Evolutionary conservation across 2,888 invertebrate species (phyloP).

Genomic region (Schizaphis graminum): DNA sequence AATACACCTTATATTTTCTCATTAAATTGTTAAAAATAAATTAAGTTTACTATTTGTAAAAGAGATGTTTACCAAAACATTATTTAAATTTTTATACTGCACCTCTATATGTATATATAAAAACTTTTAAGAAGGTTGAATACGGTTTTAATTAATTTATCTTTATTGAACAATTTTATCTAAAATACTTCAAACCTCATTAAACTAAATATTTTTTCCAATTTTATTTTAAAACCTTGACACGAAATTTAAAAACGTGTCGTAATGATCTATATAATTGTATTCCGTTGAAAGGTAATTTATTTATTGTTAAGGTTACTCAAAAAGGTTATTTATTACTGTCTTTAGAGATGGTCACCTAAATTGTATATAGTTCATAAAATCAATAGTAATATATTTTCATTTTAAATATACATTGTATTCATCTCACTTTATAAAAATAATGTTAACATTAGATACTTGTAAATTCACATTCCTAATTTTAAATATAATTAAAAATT

Average conservation of each 20-base stretch:
- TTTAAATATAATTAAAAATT: not conserved
- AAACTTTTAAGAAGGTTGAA: not conserved
- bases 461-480: not conserved
- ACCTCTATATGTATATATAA: not conserved
- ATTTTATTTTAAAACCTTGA: not conserved
- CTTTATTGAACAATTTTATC: not conserved
- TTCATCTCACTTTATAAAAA: not conserved
- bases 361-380: not conserved
- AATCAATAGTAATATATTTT: not conserved
- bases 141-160: not conserved
- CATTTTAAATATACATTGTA: not conserved
- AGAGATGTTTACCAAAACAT: not conserved
- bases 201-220: not conserved
- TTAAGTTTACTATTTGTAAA: not conserved
- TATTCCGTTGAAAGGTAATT: not conserved
- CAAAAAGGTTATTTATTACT: not conserved
- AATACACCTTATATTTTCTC: not conserved
- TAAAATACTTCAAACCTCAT: not conserved
- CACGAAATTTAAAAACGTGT: not conserved
- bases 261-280: not conserved
- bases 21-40: not conserved
- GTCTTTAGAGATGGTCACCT: not conserved
- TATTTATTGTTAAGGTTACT: not conserved
- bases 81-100: not conserved
- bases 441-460: not conserved